Evolutionary conservation across 2,797 vertebrate genomes (phyloP), one percentile per base, ranked within the genome.

Genomic region (Xenentodon cancila): DNA sequence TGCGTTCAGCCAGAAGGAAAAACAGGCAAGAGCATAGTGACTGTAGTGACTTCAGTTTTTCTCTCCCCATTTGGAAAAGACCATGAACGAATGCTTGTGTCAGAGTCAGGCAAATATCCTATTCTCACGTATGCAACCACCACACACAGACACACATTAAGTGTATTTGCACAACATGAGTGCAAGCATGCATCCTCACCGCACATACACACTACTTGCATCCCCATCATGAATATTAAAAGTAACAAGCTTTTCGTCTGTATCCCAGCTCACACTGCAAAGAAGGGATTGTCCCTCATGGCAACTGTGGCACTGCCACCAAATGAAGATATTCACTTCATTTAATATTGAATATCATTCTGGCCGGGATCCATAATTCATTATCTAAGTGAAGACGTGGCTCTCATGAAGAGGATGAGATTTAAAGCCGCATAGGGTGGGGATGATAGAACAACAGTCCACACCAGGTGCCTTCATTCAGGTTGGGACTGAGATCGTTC

Each of bases 271-370:
- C 78, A 72, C 37, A 79, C 77, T 64, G 65, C 79, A 66, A 51
- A 81, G 80, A 81, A 72, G 77, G 75, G 82, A 80, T 83, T 84
- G 84, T 88, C 82, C 87, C 84, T 84, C 60, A 81, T 80, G 88
- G 82, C 61, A 17, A 67, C 70, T 9, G 64, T 19, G 60, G 73
- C 59, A 61, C 82, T 85, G 89, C 88, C 90, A 87, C 81, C 79
- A 86, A 84, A 87, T 88, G 83, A 85, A 82, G 79, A 88, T 86
- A 85, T 82, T 79, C 87, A 72, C 83, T 91, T 91, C 91, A 92
- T 91, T 75, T 89, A 90, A 92, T 91, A 92, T 90, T 91, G 86
- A 92, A 90, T 86, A 89, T 88, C 84, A 84, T 80, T 68, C 80
- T 70, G 84, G 78, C 79, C 61, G 59, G 68, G 81, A 92, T 92